phyloP scores from a whole-genome alignment of 2,888 invertebrate genomes.

The Andrena camellia region DNA sequence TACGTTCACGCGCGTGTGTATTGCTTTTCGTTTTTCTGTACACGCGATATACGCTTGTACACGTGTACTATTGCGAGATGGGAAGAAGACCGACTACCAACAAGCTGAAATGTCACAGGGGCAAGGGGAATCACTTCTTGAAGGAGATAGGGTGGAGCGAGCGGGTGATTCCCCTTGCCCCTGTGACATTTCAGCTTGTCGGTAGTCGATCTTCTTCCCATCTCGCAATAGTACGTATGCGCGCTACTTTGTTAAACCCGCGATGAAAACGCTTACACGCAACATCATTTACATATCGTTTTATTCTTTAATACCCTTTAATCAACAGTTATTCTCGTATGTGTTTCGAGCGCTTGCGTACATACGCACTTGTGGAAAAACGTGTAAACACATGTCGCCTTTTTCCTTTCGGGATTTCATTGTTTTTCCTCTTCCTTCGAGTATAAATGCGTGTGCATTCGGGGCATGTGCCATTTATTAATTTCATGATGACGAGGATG shows the following conservation, averaged over 20 bases:
- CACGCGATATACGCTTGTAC: not conserved
- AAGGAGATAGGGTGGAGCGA: too few relatives aligned
- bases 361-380: conserved; percentile 29
- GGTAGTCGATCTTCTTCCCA: too few relatives aligned
- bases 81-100: too few relatives aligned
- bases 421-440: conserved; percentile 15
- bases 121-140: too few relatives aligned
- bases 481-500: conserved; percentile 15
- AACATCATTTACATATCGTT: too few relatives aligned
- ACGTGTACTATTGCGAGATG: too few relatives aligned
- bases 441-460: conserved; percentile 47
- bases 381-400: conserved; percentile 27
- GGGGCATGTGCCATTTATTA: conserved; percentile 58
- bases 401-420: conserved; percentile 47
- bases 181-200: too few relatives aligned
- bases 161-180: too few relatives aligned
- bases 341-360: conserved; percentile 38
- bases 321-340: not conserved
- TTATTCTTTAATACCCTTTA: too few relatives aligned
- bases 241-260: not conserved
- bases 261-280: too few relatives aligned
- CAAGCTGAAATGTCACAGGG: too few relatives aligned
- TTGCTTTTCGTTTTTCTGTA: not conserved
- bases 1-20: conserved; percentile 7
- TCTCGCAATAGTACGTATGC: too few relatives aligned